A percentile compares a stretch with the other conserved stretches of the same genome.
These are phyloP conservation scores for Euleptes europaea DNA, from an alignment of 2,113 vertebrate genomes.

Conservation along the genomic window DNA sequence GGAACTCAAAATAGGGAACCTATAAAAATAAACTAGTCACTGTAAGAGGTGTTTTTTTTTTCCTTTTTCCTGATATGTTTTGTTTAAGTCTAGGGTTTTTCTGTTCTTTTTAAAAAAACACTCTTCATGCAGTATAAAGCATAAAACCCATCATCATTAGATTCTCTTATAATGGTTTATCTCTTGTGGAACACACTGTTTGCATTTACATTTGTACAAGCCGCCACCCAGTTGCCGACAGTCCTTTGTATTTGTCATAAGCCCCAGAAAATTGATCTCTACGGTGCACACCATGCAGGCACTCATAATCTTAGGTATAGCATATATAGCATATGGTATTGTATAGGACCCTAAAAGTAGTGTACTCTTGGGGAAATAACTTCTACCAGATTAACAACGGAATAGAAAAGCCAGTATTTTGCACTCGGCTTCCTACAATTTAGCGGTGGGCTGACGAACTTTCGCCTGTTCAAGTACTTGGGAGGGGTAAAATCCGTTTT, in stretches of 20 bases:
- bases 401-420: not conserved
- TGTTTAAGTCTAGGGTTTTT: constrained; percentile 70
- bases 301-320: constrained; percentile 42
- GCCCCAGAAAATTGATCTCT: constrained; percentile 57
- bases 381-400: not conserved
- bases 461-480: constrained; percentile 42
- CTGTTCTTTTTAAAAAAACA: constrained; percentile 69
- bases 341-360: constrained; percentile 60
- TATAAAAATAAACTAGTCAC: constrained; percentile 79
- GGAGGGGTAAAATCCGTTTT: constrained; percentile 32
- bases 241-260: constrained; percentile 50
- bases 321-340: constrained; percentile 54
- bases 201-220: constrained; percentile 67
- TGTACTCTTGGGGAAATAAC: constrained; percentile 62
- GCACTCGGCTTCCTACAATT: constrained; percentile 49
- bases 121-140: constrained; percentile 81
- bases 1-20: constrained; percentile 71
- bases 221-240: constrained; percentile 46
- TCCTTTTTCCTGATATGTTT: constrained; percentile 74
- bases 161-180: constrained; percentile 66
- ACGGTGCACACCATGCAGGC: constrained; percentile 69
- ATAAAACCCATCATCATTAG: constrained; percentile 71
- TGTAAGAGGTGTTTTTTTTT: constrained; percentile 64
- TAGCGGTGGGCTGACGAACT: constrained; percentile 60
- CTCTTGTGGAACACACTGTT: constrained; percentile 64